Percentiles rank a stretch among this genome's conserved stretches.
Conservation (phyloP, 1,140 invertebrate genomes). For the Drosophila jambulina region DNA sequence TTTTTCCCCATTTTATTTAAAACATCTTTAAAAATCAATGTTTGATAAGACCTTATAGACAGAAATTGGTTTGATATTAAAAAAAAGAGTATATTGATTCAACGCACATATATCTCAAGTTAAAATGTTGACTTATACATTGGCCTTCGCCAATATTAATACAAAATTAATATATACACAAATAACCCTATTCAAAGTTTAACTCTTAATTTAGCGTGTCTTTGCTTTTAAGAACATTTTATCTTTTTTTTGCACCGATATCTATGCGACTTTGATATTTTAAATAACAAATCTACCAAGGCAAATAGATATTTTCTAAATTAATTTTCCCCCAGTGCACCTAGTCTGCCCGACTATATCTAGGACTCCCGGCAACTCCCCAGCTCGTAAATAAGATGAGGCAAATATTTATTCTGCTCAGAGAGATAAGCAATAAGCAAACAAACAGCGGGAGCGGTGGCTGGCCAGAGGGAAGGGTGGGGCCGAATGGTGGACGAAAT, state of each 20-base stretch:
- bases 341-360: conserved; percentile 3
- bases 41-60: too few relatives aligned
- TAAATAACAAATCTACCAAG: not conserved
- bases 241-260: too few relatives aligned
- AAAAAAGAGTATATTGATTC: too few relatives aligned
- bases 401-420: conserved; percentile 72
- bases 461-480: not conserved
- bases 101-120: too few relatives aligned
- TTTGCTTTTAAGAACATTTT: not conserved
- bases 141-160: too few relatives aligned
- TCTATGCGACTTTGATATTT: too few relatives aligned
- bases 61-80: too few relatives aligned
- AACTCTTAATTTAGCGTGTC: not conserved
- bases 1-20: too few relatives aligned
- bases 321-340: not conserved
- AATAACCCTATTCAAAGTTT: too few relatives aligned
- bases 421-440: conserved; percentile 74
- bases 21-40: too few relatives aligned
- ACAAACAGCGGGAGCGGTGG: conserved; percentile 36
- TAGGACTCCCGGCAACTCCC: conserved; percentile 28
- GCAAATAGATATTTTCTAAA: not conserved
- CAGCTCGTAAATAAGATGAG: conserved; percentile 71
- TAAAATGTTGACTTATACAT: too few relatives aligned
- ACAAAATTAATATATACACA: too few relatives aligned
- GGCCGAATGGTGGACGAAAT: conserved; percentile 9